Conservation (phyloP, 2,888 invertebrate genomes). For the Apotomis betuletana region DNA sequence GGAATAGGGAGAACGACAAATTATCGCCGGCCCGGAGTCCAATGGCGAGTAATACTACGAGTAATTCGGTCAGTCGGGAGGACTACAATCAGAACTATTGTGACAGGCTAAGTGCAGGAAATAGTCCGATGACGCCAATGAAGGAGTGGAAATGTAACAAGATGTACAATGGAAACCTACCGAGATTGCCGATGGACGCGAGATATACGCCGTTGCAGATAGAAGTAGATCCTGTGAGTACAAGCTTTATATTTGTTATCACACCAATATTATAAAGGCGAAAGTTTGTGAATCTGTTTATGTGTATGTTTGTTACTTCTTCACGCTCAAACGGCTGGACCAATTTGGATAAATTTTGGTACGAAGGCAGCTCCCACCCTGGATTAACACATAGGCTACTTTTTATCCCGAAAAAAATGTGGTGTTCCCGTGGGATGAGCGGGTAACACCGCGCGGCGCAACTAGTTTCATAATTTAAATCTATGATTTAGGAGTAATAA, state of each 20-base stretch:
- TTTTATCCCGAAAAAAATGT: too few relatives aligned
- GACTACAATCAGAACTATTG: constrained; percentile 77
- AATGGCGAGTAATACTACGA: constrained; percentile 64
- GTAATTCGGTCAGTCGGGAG: constrained; percentile 68
- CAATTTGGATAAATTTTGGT: too few relatives aligned
- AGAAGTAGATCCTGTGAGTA: constrained; percentile 88
- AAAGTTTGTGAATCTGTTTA: too few relatives aligned
- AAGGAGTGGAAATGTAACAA: constrained; percentile 68
- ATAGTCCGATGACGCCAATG: constrained; percentile 68
- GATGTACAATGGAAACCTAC: constrained; percentile 71
- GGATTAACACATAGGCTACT: too few relatives aligned
- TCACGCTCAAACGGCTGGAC: too few relatives aligned
- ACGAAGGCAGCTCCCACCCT: too few relatives aligned
- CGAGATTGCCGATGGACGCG: constrained; percentile 60
- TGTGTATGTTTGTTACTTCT: too few relatives aligned
- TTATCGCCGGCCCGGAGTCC: constrained; percentile 67
- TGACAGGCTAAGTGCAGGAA: constrained; percentile 67
- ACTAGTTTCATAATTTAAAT: too few relatives aligned
- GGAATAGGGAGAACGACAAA: constrained; percentile 70
- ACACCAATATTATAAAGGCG: too few relatives aligned
- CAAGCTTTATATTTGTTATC: neutral
- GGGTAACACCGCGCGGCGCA: too few relatives aligned
- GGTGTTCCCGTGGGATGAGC: too few relatives aligned
- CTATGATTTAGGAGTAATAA: too few relatives aligned
- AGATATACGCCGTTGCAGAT: constrained; percentile 84